Evolutionary conservation across 2,797 vertebrate species (phyloP), one percentile per base, ranked within the genome.

Genomic region (Thalassophryne amazonica): DNA sequence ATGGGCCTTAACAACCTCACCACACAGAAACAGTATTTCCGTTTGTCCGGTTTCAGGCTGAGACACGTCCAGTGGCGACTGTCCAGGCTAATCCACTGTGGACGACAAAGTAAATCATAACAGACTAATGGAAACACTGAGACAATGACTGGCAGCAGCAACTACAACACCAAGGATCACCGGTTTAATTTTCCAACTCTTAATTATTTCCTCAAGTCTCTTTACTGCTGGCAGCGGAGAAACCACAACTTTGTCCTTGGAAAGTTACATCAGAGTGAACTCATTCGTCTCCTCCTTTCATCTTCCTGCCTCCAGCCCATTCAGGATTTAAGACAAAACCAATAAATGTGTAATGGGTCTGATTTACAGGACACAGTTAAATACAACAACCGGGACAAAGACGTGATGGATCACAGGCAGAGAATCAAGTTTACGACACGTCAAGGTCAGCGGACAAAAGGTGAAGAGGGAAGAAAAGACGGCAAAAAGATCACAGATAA

Each of bases 311-410:
- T 27, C 7, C 1, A 4, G 20, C 35, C 59, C 48, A 55, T 61
- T 72, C 50, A 60, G 31, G 57, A 48, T 62, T 72, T 56, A 62
- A 56, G 40, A 56, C 30, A 9, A 33, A 55, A 58, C 39, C 53
- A 31, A 43, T 69, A 61, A 69, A 61, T 39, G 25, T 2, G n/a
- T 14, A 46, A 60, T 30, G 43, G 47, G 45, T 31, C 53, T 4
- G 60, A 52, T 72, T 65, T 69, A 72, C 64, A 58, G 42, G 31
- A 37, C 9, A 38, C 1, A 35, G 47, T 60, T 23, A 32, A 39
- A 54, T 0, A 34, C 4, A 3, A 23, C n/a, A 1, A 12, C n/a
- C 21, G 6, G 7, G 5, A 11, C 25, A 19, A 49, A 39, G 49
- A 42, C 7, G 1, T 15, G 55, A 32, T 0, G 2, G 41, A 5